Base-by-base conservation (phyloP, 1,140 invertebrate genomes). In the Drosophila parabipectinata region DNA sequence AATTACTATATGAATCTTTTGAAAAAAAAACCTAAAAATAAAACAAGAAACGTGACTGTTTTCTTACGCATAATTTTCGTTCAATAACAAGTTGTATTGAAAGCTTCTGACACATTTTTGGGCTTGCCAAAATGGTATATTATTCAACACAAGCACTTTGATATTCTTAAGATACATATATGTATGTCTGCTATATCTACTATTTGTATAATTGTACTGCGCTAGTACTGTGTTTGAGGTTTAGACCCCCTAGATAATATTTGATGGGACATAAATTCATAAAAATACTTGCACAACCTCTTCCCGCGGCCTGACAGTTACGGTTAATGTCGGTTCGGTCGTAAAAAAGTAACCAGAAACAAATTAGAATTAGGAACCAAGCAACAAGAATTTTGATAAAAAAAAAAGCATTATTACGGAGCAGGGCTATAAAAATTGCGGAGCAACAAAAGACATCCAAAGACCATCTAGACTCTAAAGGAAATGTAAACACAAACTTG, bases 401-500 rank as follows among this genome's bases (percentile, higher is more conserved):
- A 64, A 48, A 73, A 47, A 24, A 68, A 45, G 39, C 41, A 30
- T 68, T 83, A 55, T 79, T 66, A 66, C 73, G 53, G 55, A 48
- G 37, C 56, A 62, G 45, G 53, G 54, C 50, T 58, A 78, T 85
- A 73, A 80, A 63, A 60, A 63, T 47, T 66, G 69, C 60, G 47
- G 32, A 60, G 53, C 37, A 55, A 62, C 51, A 48, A 48, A 24
- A 56, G 62, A 55, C 60, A 28, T 28, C 26, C 5, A 7, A 6
- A 28, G 26, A 28, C 6, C 26, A 28, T 28, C 26, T 4, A 28
- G 26, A 63, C 50, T 15, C 14, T 48, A 71, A 58, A 71, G 52
- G 41, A 73, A 77, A 82, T 85, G 64, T 74, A 77, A 81, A 81
- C 77, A 84, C 52, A 78, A 87, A 72, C 78, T 85, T 85, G 82